Conservation (phyloP, 2,113 vertebrate species). For the Archilochus colubris region DNA sequence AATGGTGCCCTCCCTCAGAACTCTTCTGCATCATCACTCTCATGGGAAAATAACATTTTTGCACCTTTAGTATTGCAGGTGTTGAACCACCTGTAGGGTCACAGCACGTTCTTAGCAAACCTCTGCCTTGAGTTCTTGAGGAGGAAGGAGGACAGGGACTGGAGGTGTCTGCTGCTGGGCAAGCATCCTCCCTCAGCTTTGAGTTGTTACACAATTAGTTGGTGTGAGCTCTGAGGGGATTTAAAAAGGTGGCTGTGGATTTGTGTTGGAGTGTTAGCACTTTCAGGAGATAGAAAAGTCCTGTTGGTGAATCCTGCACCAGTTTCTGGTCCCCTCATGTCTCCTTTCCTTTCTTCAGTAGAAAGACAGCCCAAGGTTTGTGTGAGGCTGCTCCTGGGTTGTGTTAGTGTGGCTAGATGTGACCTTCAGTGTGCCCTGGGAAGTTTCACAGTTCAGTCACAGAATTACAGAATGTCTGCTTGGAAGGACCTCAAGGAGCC, state of each 20-base stretch:
- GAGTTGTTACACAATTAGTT: not conserved
- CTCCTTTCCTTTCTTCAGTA: not conserved
- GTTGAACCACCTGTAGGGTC: not conserved
- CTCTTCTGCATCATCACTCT: not conserved
- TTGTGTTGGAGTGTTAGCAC: not conserved
- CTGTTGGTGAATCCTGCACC: not conserved
- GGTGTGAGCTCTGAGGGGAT: rapidly evolving
- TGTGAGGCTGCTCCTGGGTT: not conserved
- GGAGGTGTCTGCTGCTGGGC: not conserved
- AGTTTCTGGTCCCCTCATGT: not conserved
- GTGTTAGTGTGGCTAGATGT: not conserved
- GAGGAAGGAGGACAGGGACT: not conserved
- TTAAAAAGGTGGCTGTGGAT: not conserved
- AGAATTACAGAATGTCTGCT: no score
- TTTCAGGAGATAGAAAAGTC: not conserved
- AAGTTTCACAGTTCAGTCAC: not conserved
- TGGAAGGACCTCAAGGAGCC: no score
- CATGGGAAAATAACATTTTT: not conserved
- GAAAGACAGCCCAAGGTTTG: not conserved
- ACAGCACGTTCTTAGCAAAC: not conserved
- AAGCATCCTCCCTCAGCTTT: not conserved
- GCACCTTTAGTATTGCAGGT: not conserved
- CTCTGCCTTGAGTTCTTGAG: not conserved
- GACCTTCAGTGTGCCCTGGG: not conserved
- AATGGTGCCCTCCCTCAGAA: not conserved